Evolutionary conservation across 2,888 invertebrate genomes (phyloP).

Genomic region (Caenorhabditis sp.): DNA sequence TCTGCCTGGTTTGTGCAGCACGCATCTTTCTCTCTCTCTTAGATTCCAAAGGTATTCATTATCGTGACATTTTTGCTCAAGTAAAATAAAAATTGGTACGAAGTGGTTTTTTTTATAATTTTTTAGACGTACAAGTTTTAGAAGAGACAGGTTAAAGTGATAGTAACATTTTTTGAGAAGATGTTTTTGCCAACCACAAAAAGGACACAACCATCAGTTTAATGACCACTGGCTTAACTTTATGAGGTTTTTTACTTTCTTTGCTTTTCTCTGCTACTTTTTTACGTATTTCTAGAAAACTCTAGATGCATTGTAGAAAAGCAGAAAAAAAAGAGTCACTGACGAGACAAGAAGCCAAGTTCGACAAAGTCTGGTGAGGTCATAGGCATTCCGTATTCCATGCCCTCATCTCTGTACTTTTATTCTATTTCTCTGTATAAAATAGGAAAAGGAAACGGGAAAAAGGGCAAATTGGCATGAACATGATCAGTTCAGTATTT

Average conservation of each 20-base stretch:
- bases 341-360: slow-evolving; percentile 6
- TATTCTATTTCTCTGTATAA: background rate
- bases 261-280: slow-evolving; percentile 3
- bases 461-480: background rate
- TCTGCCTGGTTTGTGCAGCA: background rate
- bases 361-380: background rate
- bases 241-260: slow-evolving; percentile 30
- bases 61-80: too few relatives aligned
- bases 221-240: slow-evolving; percentile 38
- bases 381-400: background rate
- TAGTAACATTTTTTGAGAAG: too few relatives aligned
- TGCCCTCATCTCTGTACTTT: background rate
- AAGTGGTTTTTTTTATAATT: too few relatives aligned
- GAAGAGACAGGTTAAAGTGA: too few relatives aligned
- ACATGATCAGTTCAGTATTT: slow-evolving; percentile 12
- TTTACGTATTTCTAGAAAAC: background rate
- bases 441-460: background rate
- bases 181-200: background rate
- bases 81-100: too few relatives aligned
- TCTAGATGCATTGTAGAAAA: slow-evolving; percentile 1
- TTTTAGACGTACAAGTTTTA: too few relatives aligned
- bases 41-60: too few relatives aligned
- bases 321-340: background rate
- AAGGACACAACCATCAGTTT: slow-evolving; percentile 18
- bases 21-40: too few relatives aligned